A percentile compares a stretch with the other conserved stretches of the same genome.
phyloP scores from a whole-genome alignment of 2,888 invertebrate genomes.

The Drosophila atroscutellata region DNA sequence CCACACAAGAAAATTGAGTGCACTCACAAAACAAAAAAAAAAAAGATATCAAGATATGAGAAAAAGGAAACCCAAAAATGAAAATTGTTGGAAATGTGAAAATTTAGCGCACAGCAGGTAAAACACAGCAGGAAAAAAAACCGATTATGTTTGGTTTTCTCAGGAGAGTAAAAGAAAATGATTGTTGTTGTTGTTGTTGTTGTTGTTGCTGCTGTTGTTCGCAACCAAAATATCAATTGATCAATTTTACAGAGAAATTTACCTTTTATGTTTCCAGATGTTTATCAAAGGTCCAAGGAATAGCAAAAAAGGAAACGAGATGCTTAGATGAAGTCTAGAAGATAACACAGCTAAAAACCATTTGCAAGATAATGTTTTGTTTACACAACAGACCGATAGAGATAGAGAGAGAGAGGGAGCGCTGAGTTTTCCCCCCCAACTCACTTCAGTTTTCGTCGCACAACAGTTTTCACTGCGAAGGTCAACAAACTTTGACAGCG shows the following conservation, averaged over 20 bases:
- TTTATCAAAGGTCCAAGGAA: slow-evolving; percentile 15
- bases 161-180: slow-evolving; percentile 1
- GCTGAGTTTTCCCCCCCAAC: slow-evolving; percentile 4
- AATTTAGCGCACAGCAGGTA: slow-evolving; percentile 60
- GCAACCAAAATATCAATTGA: slow-evolving; percentile 42
- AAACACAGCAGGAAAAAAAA: slow-evolving; percentile 26
- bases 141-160: slow-evolving; percentile 22
- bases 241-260: slow-evolving; percentile 37
- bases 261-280: slow-evolving; percentile 18
- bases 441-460: not conserved
- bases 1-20: slow-evolving; percentile 27
- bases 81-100: slow-evolving; percentile 28
- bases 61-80: slow-evolving; percentile 10
- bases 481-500: slow-evolving; percentile 69
- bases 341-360: slow-evolving; percentile 37
- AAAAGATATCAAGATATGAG: not conserved
- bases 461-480: slow-evolving; percentile 46
- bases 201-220: slow-evolving; percentile 6
- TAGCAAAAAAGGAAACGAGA: slow-evolving; percentile 9
- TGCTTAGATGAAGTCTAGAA: not conserved
- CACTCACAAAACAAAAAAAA: not conserved
- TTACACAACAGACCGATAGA: slow-evolving; percentile 48
- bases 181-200: not conserved
- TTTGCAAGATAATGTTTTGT: slow-evolving; percentile 40
- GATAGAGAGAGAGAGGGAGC: slow-evolving; percentile 8